Evolutionary conservation across 2,113 vertebrate species (phyloP).

Genomic region (Entelurus aequoreus): DNA sequence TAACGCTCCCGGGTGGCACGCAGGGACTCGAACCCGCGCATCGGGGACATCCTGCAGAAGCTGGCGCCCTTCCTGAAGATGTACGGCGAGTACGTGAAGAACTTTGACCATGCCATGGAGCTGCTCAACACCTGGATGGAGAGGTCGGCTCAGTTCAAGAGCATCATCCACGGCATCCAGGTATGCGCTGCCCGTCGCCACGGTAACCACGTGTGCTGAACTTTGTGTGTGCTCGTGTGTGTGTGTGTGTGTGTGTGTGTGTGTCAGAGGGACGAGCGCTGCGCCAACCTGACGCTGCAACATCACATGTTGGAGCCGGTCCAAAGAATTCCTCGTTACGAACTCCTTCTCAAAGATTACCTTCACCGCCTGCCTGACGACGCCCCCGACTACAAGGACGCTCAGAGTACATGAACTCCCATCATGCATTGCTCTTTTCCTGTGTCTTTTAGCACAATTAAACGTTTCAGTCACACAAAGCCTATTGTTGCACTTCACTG

Average conservation of each 20-base stretch:
- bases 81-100: conserved; percentile 93
- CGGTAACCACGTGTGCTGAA: neutral
- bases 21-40: conserved; percentile 84
- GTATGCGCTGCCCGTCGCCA: conserved; percentile 45
- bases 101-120: conserved; percentile 88
- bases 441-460: too few relatives aligned
- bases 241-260: too few relatives aligned
- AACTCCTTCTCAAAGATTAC: conserved; percentile 87
- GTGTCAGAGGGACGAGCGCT: conserved; percentile 81
- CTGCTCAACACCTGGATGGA: conserved; percentile 86
- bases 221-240: neutral
- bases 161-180: conserved; percentile 85
- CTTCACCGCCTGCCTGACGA: conserved; percentile 81
- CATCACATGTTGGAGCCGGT: conserved; percentile 93
- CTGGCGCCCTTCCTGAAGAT: conserved; percentile 90
- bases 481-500: too few relatives aligned
- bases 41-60: conserved; percentile 90
- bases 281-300: conserved; percentile 86
- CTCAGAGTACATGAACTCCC: conserved; percentile 76
- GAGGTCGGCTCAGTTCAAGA: conserved; percentile 80
- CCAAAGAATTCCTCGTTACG: conserved; percentile 87
- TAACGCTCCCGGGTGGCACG: neutral
- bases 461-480: too few relatives aligned
- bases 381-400: conserved; percentile 79
- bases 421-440: too few relatives aligned